Conservation (phyloP, 2,113 vertebrate species). For the Bothrops jararaca region DNA sequence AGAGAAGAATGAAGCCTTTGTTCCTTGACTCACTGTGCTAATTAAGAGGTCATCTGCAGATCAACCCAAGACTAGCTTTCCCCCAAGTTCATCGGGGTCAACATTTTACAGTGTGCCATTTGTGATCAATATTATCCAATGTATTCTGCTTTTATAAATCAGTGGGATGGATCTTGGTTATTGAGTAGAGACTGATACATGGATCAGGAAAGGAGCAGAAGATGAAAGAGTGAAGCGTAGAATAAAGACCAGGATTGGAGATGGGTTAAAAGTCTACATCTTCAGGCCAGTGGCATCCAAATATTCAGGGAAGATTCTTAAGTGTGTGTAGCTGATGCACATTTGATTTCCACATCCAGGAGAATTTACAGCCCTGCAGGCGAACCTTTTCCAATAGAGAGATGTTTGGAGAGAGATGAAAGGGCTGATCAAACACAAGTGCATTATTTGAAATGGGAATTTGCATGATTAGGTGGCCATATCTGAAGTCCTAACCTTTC, state of each 20-base stretch:
- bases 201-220: not conserved
- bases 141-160: slow-evolving; percentile 53
- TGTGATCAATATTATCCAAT: slow-evolving; percentile 57
- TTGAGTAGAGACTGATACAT: slow-evolving; percentile 20
- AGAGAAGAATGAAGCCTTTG: slow-evolving; percentile 73
- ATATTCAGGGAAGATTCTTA: not conserved
- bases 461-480: not conserved
- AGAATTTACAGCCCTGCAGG: not conserved
- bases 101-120: slow-evolving; percentile 71
- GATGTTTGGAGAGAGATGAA: not conserved
- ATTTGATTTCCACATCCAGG: not conserved
- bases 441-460: not conserved
- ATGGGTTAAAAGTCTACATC: not conserved
- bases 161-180: slow-evolving; percentile 39
- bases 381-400: not conserved
- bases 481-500: not conserved
- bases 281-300: not conserved
- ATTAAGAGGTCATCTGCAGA: slow-evolving; percentile 80
- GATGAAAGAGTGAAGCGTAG: not conserved
- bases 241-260: not conserved
- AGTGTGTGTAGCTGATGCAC: not conserved
- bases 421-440: too few species aligned
- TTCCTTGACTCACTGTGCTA: slow-evolving; percentile 68
- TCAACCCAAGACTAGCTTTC: slow-evolving; percentile 64
- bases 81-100: slow-evolving; percentile 64